Percentiles rank a stretch among this genome's conserved stretches.
phyloP scores from a whole-genome alignment of 2,888 invertebrate species.

The Diarsia mendica region DNA sequence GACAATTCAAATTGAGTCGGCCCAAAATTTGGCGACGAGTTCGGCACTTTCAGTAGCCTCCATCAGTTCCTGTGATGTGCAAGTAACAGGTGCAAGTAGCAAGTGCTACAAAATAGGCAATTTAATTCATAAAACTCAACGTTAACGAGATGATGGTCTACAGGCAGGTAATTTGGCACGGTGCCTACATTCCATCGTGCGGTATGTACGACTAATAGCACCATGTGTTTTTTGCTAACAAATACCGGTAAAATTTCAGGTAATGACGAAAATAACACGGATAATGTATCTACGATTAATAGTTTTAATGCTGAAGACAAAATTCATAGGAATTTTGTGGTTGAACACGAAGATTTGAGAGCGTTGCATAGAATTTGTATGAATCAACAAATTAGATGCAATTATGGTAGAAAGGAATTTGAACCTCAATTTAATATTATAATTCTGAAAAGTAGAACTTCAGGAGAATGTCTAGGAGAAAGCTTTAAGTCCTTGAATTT shows the following conservation, averaged over 20 bases:
- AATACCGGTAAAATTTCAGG: slow-evolving; percentile 76
- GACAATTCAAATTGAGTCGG: too few species aligned
- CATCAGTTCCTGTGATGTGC: too few species aligned
- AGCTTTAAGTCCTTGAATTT: slow-evolving; percentile 26
- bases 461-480: slow-evolving; percentile 17
- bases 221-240: slow-evolving; percentile 76
- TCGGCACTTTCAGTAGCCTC: too few species aligned
- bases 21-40: too few species aligned
- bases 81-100: too few species aligned
- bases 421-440: slow-evolving; percentile 26
- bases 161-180: slow-evolving; percentile 82
- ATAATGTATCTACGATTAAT: slow-evolving; percentile 63
- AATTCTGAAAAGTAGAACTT: slow-evolving; percentile 25
- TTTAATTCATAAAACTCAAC: slow-evolving; percentile 77
- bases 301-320: slow-evolving; percentile 40
- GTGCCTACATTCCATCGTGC: slow-evolving; percentile 81
- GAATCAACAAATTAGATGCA: slow-evolving; percentile 47
- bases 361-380: slow-evolving; percentile 14
- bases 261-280: slow-evolving; percentile 77
- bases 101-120: slow-evolving; percentile 71
- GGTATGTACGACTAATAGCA: slow-evolving; percentile 78
- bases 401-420: slow-evolving; percentile 39
- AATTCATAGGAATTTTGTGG: slow-evolving; percentile 48
- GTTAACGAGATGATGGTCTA: slow-evolving; percentile 75
- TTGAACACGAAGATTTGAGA: slow-evolving; percentile 28